Evolutionary conservation across 2,888 invertebrate species (phyloP).

Genomic region (Phyllotreta cruciferae): DNA sequence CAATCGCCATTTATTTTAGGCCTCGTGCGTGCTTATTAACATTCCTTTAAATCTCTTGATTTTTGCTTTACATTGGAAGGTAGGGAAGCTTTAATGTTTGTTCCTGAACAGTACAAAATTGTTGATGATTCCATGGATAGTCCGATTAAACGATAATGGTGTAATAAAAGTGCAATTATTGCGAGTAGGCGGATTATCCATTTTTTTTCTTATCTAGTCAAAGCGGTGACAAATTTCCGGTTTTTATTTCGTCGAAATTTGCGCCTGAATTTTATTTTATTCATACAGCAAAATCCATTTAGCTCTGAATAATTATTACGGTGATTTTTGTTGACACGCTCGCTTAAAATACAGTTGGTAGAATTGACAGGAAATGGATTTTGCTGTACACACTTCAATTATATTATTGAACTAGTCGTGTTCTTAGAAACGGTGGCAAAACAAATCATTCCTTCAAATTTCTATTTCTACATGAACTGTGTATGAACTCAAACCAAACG

Average conservation of each 20-base stretch:
- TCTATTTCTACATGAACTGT: slow-evolving; percentile 5
- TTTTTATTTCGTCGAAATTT: slow-evolving; percentile 1
- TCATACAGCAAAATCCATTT: neutral
- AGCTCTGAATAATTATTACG: neutral
- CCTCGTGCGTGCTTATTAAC: no score
- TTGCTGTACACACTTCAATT: neutral
- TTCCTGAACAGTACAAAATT: slow-evolving; percentile 33
- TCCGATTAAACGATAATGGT: neutral
- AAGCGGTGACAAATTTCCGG: slow-evolving; percentile 1
- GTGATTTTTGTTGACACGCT: no score
- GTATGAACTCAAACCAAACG: slow-evolving; percentile 20
- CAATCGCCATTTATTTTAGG: no score
- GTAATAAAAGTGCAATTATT: neutral
- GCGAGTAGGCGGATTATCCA: neutral
- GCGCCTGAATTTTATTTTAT: neutral
- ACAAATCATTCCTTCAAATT: slow-evolving; percentile 14
- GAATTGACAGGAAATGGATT: neutral
- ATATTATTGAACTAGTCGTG: slow-evolving; percentile 2
- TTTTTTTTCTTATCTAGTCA: slow-evolving; percentile 7
- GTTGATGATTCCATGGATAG: slow-evolving; percentile 3
- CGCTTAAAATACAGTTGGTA: no score
- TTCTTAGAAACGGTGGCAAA: slow-evolving; percentile 18
- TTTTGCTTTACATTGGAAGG: neutral
- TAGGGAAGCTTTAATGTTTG: slow-evolving; percentile 22
- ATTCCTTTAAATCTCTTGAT: no score